Evolutionary conservation across 1,140 invertebrate species (phyloP).

Genomic region (Solen grandis): DNA sequence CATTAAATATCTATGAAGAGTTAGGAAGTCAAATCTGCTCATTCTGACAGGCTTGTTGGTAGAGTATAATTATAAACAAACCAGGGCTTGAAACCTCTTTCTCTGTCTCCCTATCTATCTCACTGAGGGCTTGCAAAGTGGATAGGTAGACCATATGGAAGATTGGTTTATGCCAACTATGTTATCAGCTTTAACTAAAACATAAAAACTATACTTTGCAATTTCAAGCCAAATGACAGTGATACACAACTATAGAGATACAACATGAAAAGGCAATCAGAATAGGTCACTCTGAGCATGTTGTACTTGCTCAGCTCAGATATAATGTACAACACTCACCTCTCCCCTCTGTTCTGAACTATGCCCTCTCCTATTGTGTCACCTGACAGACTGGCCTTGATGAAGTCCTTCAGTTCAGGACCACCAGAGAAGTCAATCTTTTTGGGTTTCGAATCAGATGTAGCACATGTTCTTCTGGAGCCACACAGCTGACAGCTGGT

Average conservation of each 20-base stretch:
- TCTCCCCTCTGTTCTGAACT: conserved; percentile 91
- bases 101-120: conserved; percentile 12
- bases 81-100: not conserved
- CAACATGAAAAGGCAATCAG: conserved; percentile 1
- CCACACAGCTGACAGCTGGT: conserved; percentile 42
- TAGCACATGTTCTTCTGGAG: conserved; percentile 7
- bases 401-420: conserved; percentile 81
- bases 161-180: too few species aligned
- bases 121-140: not conserved
- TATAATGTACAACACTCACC: conserved; percentile 68
- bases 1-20: not conserved
- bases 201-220: conserved; percentile 2
- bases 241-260: not conserved
- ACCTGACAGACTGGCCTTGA: conserved; percentile 83
- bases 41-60: not conserved
- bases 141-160: too few species aligned
- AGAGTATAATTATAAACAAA: not conserved
- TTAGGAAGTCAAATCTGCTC: not conserved
- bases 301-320: too few species aligned
- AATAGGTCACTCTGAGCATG: too few species aligned
- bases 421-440: conserved; percentile 76
- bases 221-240: not conserved
- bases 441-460: conserved; percentile 66
- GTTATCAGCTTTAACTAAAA: not conserved
- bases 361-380: conserved; percentile 85